Evolutionary conservation across 1,140 invertebrate genomes (phyloP), one percentile per base, ranked within the genome.

Genomic region (Platyscapa corneri): DNA sequence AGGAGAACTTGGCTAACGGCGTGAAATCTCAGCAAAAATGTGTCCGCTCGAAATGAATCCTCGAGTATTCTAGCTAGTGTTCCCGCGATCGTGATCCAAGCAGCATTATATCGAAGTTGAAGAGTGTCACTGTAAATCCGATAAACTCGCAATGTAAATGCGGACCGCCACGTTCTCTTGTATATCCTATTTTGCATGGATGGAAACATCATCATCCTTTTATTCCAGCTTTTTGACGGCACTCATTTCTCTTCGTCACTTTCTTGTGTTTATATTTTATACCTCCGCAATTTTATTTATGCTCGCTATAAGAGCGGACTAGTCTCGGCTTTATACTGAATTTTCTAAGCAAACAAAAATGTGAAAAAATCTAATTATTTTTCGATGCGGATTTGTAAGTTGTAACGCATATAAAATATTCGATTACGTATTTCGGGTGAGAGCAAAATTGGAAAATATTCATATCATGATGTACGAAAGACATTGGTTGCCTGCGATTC

Each of bases 21-120:
- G 42, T 20, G 60, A 77, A 77, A 82, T 64, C 72, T 86, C 85
- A 79, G 75, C 65, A 46, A 86, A 83, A 86, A 86, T 77, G 7
- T 18, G 32, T 5, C 65, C 49, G 27, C 64, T 39, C 30, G 0
- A 64, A 60, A 65, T 27, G 76, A 79, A 67, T 27, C 83, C 16
- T 49, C 76, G 53, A 32, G 64, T 7, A 34, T 27, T 12, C 18
- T 42, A 39, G 30, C 67, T 53, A 20, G 34, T 14, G 27, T 37
- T 64, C 39, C 65, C 64, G 60, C 53, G 49, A 67, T 77, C 56
- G 20, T 39, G 34, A 79, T 70, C 39, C 64, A n/a, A 46, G 27
- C 3, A 39, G 30, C 20, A 16, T 34, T 20, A 14, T 46, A n/a
- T 2, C 14, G 27, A 20, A 20, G 42, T 30, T 20, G 14, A 3